Base-by-base conservation (phyloP, 2,113 vertebrate species). In the Gracilinanus agilis region DNA sequence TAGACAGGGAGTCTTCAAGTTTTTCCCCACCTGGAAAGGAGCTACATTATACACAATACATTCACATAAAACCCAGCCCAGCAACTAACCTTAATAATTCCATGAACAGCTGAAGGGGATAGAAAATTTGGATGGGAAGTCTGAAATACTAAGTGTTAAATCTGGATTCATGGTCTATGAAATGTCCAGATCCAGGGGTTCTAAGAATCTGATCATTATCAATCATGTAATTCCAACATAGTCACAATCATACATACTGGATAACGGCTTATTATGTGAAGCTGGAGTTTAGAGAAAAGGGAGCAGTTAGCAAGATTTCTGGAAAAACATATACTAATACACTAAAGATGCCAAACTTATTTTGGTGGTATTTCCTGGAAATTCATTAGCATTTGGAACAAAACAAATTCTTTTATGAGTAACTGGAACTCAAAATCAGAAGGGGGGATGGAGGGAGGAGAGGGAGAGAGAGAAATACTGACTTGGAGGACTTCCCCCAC, bases 141-240 rank as follows among this genome's bases (percentile, higher is more conserved):
- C 53, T 40, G 54, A 94, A 24, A 23, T 16, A 24, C 54, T 91
- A 40, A 54, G 2, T 8, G 3, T 44, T 21, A 53, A 97, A 61
- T 90, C 44, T 89, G 94, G 89, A 96, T 92, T 91, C 90, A 95
- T 94, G 96, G 96, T 94, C 94, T 97, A 93, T 89, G 56, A 94
- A 95, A 89, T 95, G 90, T 97, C 93, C 92, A 96, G 96, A 91
- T 94, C 89, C 94, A 94, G 90, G 88, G 91, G 91, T 97, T 97
- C 95, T 91, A 96, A 96, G 93, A 90, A 90, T 44, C 92, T 53
- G 49, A 61, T 94, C 96, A 55, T 92, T 96, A 90, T 94, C 97
- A 96, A 91, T 92, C 90, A 90, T 23, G 58, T 93, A 95, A 44
- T 89, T 54, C 25, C 44, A 83, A 44, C 29, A 13, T 34, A 4